Evolutionary conservation across 2,113 vertebrate genomes (phyloP).

Genomic region (Scomber japonicus): DNA sequence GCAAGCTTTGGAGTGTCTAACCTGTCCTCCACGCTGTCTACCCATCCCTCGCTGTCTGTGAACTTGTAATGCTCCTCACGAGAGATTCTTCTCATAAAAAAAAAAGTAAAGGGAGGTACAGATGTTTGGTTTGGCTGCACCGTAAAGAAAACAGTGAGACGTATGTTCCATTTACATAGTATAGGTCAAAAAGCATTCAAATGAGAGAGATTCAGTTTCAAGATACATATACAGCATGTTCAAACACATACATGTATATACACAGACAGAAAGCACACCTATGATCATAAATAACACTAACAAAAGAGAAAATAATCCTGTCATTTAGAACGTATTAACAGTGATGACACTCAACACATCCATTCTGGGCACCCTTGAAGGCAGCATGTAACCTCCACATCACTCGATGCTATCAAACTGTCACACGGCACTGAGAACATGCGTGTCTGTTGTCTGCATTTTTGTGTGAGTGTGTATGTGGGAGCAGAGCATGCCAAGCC

Average conservation of each 20-base stretch:
- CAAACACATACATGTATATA: neutral
- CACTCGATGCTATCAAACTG: conserved; percentile 6
- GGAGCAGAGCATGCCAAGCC: conserved; percentile 51
- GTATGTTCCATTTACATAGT: neutral
- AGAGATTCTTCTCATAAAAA: neutral
- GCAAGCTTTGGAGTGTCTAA: too few relatives aligned
- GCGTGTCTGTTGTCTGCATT: neutral
- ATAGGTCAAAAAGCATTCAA: neutral
- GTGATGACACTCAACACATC: neutral
- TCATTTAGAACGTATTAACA: conserved; percentile 18
- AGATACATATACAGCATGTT: neutral
- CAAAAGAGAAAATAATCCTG: conserved; percentile 8
- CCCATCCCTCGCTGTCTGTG: neutral
- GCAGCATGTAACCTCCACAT: conserved; percentile 18
- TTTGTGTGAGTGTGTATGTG: neutral
- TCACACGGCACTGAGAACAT: neutral
- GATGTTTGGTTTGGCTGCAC: neutral
- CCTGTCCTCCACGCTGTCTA: neutral
- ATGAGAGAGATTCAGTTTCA: neutral
- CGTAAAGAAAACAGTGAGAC: neutral
- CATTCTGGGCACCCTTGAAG: neutral
- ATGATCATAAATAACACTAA: neutral
- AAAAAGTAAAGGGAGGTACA: neutral
- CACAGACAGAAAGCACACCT: neutral
- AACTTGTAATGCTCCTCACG: conserved; percentile 11